Base-by-base conservation (phyloP, 2,888 invertebrate genomes). In the Euplagia quadripunctaria region DNA sequence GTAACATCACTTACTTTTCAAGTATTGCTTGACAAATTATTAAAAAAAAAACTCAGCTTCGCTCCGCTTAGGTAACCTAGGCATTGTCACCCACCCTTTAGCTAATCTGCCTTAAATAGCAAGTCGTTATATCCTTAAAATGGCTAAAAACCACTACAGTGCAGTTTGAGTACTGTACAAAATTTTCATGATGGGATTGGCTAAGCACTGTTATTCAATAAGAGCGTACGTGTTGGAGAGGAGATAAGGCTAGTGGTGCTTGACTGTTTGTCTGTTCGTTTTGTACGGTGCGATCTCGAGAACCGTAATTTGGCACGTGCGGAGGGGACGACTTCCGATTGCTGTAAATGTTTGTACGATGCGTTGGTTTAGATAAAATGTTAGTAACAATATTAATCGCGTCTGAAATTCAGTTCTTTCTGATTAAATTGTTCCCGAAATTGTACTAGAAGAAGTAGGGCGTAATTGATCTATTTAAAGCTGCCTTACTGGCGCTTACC, bases 151-250 rank as follows among this genome's bases (percentile, higher is more conserved):
- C 55, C 66, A 61, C 69, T 71, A 41, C 66, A 72, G 14, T n/a
- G 69, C 61, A 55, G 20, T 68, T n/a, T 63, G 67, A 83, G 83
- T 72, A 75, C 76, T 72, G 73, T 82, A 72, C 61, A 77, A 79
- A 82, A 74, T 64, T 70, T 64, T 58, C 42, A 64, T 49, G 46
- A 46, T 17, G 14, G 31, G 49, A 16, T 74, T 64, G 69, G 63
- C 73, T 20, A 55, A 82, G 83, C 68, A 78, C 74, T 75, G 79
- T 82, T 68, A 68, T 69, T 74, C 64, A 70, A 74, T 64, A 66
- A 75, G 69, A 70, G 71, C 68, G 79, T 86, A 91, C 92, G 92
- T 93, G 93, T 85, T 89, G 72, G 79, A 93, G 92, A 83, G 88
- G 78, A 85, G 92, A 92, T 92, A 91, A 81, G 74, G 77, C 51